These are phyloP conservation scores for Apodemia zela DNA, from an alignment of 2,888 invertebrate genomes.

Conservation along the genomic window DNA sequence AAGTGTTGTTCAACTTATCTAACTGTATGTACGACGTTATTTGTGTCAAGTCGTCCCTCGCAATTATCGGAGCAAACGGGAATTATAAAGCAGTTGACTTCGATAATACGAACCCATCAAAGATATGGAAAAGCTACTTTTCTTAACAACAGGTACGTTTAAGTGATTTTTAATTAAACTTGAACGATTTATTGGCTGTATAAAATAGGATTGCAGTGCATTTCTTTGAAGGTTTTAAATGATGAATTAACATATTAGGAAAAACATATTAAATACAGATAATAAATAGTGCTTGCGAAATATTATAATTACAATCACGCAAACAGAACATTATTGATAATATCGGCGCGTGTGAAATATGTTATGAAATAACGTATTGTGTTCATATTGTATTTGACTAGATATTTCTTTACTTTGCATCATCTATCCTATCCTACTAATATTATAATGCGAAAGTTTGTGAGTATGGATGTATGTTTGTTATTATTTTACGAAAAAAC, in stretches of 20 bases:
- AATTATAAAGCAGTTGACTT: conserved; percentile 43
- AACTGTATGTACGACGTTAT: conserved; percentile 43
- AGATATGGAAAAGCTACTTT: conserved; percentile 45
- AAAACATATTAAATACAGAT: not conserved
- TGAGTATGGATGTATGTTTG: too few species aligned
- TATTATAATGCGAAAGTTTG: too few species aligned
- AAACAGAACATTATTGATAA: not conserved
- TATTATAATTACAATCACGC: not conserved
- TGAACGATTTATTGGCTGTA: not conserved
- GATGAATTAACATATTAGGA: not conserved
- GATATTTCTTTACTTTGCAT: too few species aligned
- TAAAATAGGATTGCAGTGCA: not conserved
- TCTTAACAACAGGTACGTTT: conserved; percentile 35
- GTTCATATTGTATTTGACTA: too few species aligned
- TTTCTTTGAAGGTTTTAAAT: not conserved
- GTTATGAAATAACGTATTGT: too few species aligned
- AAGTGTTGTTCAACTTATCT: conserved; percentile 15
- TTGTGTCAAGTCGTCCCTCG: conserved; percentile 42
- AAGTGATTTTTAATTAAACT: conserved; percentile 13
- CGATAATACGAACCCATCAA: conserved; percentile 24
- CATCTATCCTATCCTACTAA: too few species aligned
- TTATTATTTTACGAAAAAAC: too few species aligned
- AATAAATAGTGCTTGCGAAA: not conserved
- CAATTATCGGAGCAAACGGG: conserved; percentile 44
- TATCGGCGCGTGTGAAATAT: not conserved